Evolutionary conservation across 2,797 vertebrate species (phyloP), one percentile per base, ranked within the genome.

Genomic region (Danio choprae): DNA sequence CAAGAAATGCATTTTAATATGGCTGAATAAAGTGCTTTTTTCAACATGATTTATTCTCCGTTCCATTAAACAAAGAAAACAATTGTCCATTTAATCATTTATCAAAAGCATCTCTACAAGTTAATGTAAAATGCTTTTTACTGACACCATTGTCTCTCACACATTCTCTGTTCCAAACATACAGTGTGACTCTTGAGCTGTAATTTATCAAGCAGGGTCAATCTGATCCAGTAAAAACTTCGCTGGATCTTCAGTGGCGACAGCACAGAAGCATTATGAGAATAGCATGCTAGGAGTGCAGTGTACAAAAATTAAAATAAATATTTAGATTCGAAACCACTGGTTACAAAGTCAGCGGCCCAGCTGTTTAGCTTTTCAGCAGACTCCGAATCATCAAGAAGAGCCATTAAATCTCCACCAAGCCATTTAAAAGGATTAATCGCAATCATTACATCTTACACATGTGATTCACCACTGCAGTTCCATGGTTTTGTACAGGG

Each of bases 341-440:
- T 64, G 48, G 62, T 63, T 77, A 43, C 36, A 18, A 29, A 65
- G 8, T n/a, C 4, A 44, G 64, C 6, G 1, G 16, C 22, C 81
- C 64, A 60, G 44, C 50, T 77, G 81, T 74, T 83, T 58, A 48
- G 50, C 46, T 67, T 74, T 68, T 38, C 5, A 77, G 41, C 63
- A 7, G 70, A 53, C 16, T 38, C 70, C 20, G 51, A 63, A 62
- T 79, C 55, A 16, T 18, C 41, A 46, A n/a, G 46, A 11, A 20
- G 20, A 59, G 77, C 50, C 59, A 58, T 56, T 71, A n/a, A 70
- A 63, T 64, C 29, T 65, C 48, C 53, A 76, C 64, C 18, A 65
- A 80, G 58, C 15, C 50, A 71, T 64, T 76, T 64, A 72, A 22
- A 64, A 36, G 16, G 8, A 51, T 76, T 76, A 76, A 80, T 83